Conservation (phyloP, 2,113 vertebrate species). For the Australoheros scitulus region DNA sequence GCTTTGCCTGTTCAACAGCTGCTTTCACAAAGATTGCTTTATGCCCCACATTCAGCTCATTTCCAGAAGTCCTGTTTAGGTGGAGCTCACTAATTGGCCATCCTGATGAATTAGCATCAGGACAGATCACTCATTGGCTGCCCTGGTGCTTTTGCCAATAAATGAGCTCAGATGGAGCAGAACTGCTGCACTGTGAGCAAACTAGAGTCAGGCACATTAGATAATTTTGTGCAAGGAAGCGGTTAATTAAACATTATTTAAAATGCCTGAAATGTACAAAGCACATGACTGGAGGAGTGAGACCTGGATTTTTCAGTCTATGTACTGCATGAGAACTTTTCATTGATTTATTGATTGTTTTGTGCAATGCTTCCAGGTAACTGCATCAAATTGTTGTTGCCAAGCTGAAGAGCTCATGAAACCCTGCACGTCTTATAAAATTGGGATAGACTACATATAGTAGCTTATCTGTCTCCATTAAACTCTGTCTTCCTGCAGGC, state of each 20-base stretch:
- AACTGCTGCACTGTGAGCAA: constrained; percentile 38
- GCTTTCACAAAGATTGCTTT: constrained; percentile 12
- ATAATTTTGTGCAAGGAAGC: constrained; percentile 14
- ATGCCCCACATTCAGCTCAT: background rate
- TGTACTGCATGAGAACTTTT: background rate
- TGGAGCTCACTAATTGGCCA: constrained; percentile 59
- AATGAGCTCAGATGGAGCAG: constrained; percentile 37
- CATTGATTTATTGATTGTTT: constrained; percentile 11
- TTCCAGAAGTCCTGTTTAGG: constrained; percentile 26
- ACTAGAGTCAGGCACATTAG: background rate
- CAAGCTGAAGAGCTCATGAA: background rate
- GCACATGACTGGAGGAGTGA: background rate
- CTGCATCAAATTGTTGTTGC: background rate
- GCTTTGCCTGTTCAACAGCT: constrained; percentile 29
- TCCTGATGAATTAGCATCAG: constrained; percentile 51
- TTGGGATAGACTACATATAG: background rate
- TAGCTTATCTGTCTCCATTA: background rate
- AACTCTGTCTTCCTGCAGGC: constrained; percentile 80
- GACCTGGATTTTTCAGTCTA: background rate
- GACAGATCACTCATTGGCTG: constrained; percentile 45
- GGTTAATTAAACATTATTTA: constrained; percentile 31
- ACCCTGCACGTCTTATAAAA: background rate
- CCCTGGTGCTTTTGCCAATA: constrained; percentile 37
- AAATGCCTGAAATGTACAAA: constrained; percentile 4
- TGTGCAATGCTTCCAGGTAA: background rate